Conservation (phyloP, 2,888 invertebrate species). For the Bugulina stolonifera region DNA sequence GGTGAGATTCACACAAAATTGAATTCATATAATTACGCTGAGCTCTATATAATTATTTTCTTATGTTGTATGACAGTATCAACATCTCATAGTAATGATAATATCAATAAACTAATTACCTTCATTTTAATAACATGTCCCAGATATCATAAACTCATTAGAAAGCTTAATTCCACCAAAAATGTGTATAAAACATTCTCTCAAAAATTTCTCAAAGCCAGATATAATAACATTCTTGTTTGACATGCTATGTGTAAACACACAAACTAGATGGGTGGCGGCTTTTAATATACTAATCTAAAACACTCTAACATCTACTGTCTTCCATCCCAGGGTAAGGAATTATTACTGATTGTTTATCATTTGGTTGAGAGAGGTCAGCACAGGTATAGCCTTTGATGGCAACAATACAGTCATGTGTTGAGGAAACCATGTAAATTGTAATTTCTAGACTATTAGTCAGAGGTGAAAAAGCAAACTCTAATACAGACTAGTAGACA, state of each 20-base stretch:
- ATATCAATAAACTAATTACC: neutral
- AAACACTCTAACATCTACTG: neutral
- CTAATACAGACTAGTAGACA: no score
- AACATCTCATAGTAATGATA: neutral
- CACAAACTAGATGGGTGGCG: constrained; percentile 5
- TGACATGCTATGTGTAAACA: constrained; percentile 22
- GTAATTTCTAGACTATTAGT: no score
- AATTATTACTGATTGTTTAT: neutral
- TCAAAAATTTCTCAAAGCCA: neutral
- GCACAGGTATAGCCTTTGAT: neutral
- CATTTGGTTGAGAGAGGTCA: neutral
- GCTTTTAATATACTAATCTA: neutral
- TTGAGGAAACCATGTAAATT: no score
- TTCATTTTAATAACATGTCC: neutral
- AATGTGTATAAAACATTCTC: neutral
- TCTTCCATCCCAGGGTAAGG: neutral
- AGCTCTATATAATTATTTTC: neutral
- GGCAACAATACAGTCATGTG: no score
- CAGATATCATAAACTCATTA: constrained; percentile 19
- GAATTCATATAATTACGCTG: no score
- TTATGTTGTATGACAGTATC: neutral
- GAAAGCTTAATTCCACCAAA: neutral
- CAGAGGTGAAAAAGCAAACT: no score
- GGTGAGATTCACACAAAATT: no score
- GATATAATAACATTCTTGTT: constrained; percentile 11